phyloP scores from a whole-genome alignment of 2,797 vertebrate genomes.

The Babyrousa celebensis region DNA sequence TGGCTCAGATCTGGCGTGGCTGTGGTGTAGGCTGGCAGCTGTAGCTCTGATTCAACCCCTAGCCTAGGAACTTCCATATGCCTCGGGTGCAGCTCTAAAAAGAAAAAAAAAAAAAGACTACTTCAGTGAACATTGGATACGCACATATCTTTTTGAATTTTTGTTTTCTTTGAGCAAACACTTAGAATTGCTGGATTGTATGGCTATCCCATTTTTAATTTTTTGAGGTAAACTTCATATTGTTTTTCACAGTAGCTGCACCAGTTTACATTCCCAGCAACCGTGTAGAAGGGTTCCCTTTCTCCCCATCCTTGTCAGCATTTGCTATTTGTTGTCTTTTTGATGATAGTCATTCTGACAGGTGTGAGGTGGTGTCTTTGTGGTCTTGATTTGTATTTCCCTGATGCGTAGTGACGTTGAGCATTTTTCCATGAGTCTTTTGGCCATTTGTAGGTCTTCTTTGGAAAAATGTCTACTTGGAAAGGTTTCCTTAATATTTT shows the following conservation, averaged over 20 bases:
- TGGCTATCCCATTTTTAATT: background rate
- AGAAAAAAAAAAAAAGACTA: too few species aligned
- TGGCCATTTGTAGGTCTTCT: background rate
- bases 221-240: background rate
- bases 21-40: too few species aligned
- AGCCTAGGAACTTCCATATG: too few species aligned
- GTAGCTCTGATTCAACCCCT: too few species aligned
- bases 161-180: background rate
- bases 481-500: slow-evolving; percentile 68
- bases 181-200: background rate
- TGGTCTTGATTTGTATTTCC: background rate
- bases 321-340: background rate
- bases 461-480: background rate
- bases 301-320: too few species aligned
- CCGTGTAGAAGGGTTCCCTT: background rate
- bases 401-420: background rate
- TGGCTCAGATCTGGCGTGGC: too few species aligned
- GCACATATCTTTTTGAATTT: background rate
- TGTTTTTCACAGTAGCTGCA: background rate
- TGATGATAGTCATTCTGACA: background rate
- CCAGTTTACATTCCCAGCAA: background rate
- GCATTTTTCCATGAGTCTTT: background rate
- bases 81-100: too few species aligned
- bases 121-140: background rate
- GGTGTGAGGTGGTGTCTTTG: background rate